These are phyloP conservation scores for Manis crassicaudata DNA, from an alignment of 2,797 vertebrate genomes.

Conservation along the genomic window DNA sequence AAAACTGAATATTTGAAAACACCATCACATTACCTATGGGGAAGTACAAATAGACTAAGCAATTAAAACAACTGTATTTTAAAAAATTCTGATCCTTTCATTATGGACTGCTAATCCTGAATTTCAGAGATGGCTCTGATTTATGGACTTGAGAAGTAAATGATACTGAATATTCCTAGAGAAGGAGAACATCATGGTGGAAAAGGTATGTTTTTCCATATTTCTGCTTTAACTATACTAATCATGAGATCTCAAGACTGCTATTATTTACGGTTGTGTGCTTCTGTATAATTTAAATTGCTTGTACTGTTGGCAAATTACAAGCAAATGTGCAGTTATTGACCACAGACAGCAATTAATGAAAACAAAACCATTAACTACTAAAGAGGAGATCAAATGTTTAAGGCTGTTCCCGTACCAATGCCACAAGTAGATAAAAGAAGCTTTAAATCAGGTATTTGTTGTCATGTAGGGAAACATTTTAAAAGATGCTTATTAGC, in stretches of 20 bases:
- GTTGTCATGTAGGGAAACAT: not conserved
- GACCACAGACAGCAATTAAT: constrained; percentile 54
- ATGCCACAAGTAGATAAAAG: constrained; percentile 43
- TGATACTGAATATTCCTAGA: constrained; percentile 34
- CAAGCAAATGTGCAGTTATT: constrained; percentile 39
- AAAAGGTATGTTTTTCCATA: constrained; percentile 55
- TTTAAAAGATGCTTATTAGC: constrained; percentile 34
- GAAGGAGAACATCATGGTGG: constrained; percentile 22
- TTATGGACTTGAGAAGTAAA: constrained; percentile 58
- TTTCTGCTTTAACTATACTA: constrained; percentile 47
- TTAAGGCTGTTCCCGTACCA: constrained; percentile 27
- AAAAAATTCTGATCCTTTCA: constrained; percentile 30
- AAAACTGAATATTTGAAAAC: constrained; percentile 80
- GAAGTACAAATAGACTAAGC: constrained; percentile 71
- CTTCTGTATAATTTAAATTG: constrained; percentile 50
- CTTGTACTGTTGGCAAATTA: constrained; percentile 36
- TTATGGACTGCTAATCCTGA: constrained; percentile 38
- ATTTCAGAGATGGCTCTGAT: constrained; percentile 55
- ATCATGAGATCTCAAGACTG: not conserved
- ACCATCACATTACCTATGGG: constrained; percentile 75
- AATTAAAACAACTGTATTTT: constrained; percentile 40
- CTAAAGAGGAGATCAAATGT: constrained; percentile 57
- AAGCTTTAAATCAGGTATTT: constrained; percentile 26
- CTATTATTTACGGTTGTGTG: constrained; percentile 58
- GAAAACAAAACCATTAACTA: constrained; percentile 62